Base-by-base conservation (phyloP, 2,797 vertebrate genomes). In the Astyanax mexicanus region DNA sequence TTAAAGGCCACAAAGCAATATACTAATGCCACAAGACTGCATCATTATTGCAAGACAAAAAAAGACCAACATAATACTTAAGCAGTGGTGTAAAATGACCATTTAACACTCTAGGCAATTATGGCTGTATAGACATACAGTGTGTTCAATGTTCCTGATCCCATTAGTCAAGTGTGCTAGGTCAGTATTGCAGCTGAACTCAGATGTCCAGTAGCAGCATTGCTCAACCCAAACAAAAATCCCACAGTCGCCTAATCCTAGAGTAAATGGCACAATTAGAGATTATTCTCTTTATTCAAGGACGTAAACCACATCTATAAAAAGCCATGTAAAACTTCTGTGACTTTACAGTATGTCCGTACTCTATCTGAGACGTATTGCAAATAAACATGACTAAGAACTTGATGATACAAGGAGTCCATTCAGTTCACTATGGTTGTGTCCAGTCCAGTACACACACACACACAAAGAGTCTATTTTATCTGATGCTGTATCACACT, bases 401-500 rank as follows among this genome's bases (percentile, higher is more conserved):
- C 10, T 12, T 12, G 38, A 65, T 65, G 27, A 32, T 75, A 72
- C 4, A 42, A 62, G 45, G 58, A 55, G 35, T 60, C 58, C 60
- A 13, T 62, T 75, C 42, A n/a, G 17, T 71, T 57, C 68, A 58
- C 71, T 66, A n/a, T 67, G 55, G 1, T 25, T n/a, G 66, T 40
- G 77, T 47, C 71, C 15, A 38, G 23, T 12, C 13, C 29, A 67
- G n/a, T n/a, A 67, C 1, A 66, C 17, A 12, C 37, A 45, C 42
- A 40, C 40, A 67, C 38, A 66, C 71, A 57, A 52, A 74, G 65
- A 70, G 49, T 52, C 62, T 44, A 35, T 75, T 74, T 69, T 51
- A 69, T 66, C 40, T 27, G 32, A 29, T 29, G 49, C 40, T 66
- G 42, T n/a, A 66, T 47, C 42, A 44, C 11, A 45, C 60, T 25